phyloP scores from a whole-genome alignment of 2,888 invertebrate genomes.

The Microplitis deprimator region DNA sequence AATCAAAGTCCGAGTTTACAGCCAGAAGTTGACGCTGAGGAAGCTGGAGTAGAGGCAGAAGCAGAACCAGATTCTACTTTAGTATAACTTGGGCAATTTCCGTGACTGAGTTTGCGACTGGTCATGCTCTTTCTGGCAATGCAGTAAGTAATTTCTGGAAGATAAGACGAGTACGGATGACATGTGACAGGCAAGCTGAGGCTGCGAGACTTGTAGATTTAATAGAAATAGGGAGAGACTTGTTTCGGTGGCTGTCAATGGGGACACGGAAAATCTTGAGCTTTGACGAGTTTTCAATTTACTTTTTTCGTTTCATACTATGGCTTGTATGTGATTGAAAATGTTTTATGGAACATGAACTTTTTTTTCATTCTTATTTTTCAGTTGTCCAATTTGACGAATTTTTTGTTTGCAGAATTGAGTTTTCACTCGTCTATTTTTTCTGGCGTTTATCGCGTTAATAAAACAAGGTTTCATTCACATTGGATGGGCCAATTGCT shows the following conservation, averaged over 20 bases:
- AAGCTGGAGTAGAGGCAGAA: background rate
- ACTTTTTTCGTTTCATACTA: background rate
- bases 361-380: background rate
- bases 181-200: slow-evolving; percentile 17
- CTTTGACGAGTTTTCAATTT: background rate
- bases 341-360: background rate
- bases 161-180: slow-evolving; percentile 11
- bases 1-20: slow-evolving; percentile 38
- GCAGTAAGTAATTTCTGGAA: slow-evolving; percentile 25
- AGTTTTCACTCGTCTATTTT: background rate
- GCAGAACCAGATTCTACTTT: background rate
- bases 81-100: slow-evolving; percentile 39
- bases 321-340: background rate
- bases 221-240: background rate
- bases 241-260: background rate
- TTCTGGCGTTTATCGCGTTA: background rate
- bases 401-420: too few species aligned
- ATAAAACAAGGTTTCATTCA: slow-evolving; percentile 1
- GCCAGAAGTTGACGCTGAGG: background rate
- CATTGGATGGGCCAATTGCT: background rate
- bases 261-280: background rate
- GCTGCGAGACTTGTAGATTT: slow-evolving; percentile 7
- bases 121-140: slow-evolving; percentile 17
- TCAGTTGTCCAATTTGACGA: background rate
- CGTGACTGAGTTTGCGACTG: slow-evolving; percentile 27